Evolutionary conservation across 2,113 vertebrate genomes (phyloP), one percentile per base, ranked within the genome.

Genomic region (Apodemus sylvaticus): DNA sequence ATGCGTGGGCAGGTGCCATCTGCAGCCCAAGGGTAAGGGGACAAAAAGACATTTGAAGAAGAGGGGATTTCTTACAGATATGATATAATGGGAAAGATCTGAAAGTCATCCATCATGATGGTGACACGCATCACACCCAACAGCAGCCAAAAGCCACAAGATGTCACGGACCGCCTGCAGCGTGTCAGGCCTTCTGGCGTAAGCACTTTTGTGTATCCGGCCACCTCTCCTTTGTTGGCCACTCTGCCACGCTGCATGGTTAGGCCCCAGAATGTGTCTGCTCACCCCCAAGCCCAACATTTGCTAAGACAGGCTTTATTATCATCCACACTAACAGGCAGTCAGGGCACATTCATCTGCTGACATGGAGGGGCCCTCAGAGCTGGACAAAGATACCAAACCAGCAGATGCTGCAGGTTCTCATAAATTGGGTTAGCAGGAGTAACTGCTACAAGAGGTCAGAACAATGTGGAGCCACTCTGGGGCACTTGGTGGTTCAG

Each of bases 1-100:
- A 98, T 99, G 99, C 97, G 99, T 99, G 99, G 99, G 99, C 96
- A 99, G 99, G 98, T 99, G 99, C 99, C 99, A 99, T 99, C 99
- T 99, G 99, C 98, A 98, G 98, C 98, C 98, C 98, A 97, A 97
- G 98, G 98, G 95, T 95, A 79, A 95, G 91, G 91, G 98, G 98
- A 99, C 99, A 99, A 99, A 99, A 98, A 98, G 98, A 78, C 96
- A 96, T 97, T 98, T 99, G 98, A 98, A 95, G 97, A 97, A 96
- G 94, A 98, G 97, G 97, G 98, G 95, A 98, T 98, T 98, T 98
- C 98, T 98, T 95, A 98, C 98, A 98, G 98, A 99, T 99, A 99
- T 99, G 98, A 98, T 98, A 98, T 98, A 98, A 99, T 99, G 98
- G 99, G 97, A 98, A 98, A 48, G 97, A 99, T 98, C 98, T 98